phyloP scores from a whole-genome alignment of 2,888 invertebrate genomes.

The Tillus elongatus region DNA sequence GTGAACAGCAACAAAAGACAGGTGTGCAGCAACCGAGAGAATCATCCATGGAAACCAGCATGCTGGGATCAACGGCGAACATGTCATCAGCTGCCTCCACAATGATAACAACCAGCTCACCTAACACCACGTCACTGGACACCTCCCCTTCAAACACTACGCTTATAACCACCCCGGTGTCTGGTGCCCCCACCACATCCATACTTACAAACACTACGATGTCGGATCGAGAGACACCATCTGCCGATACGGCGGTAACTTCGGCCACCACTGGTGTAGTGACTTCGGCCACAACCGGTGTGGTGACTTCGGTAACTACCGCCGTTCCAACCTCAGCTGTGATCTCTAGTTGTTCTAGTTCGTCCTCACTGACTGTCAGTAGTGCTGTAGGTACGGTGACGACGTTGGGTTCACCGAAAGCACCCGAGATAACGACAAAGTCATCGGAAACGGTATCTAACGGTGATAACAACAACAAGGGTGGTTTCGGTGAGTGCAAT shows the following conservation, averaged over 20 bases:
- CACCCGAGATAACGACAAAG: constrained; percentile 19
- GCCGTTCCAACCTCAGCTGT: constrained; percentile 12
- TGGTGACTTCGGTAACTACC: too few relatives aligned
- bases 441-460: too few relatives aligned
- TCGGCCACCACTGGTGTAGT: constrained; percentile 12
- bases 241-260: constrained; percentile 16
- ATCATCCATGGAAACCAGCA: constrained; percentile 13
- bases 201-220: too few relatives aligned
- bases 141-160: too few relatives aligned
- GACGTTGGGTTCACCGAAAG: too few relatives aligned
- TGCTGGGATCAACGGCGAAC: constrained; percentile 17
- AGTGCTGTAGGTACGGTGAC: too few relatives aligned
- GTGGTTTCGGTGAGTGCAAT: too few relatives aligned
- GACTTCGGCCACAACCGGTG: constrained; percentile 13
- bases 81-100: constrained; percentile 18
- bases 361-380: too few relatives aligned
- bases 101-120: constrained; percentile 27
- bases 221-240: too few relatives aligned
- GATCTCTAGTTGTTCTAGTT: constrained; percentile 11
- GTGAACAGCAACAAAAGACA: constrained; percentile 64
- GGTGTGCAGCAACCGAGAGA: constrained; percentile 40
- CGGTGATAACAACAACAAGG: too few relatives aligned
- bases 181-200: too few relatives aligned
- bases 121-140: constrained; percentile 11
- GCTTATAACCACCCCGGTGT: too few relatives aligned